Percentiles rank a stretch among this genome's conserved stretches.
Evolutionary conservation across 2,797 vertebrate genomes (phyloP).

Genomic region (Cygnus olor): DNA sequence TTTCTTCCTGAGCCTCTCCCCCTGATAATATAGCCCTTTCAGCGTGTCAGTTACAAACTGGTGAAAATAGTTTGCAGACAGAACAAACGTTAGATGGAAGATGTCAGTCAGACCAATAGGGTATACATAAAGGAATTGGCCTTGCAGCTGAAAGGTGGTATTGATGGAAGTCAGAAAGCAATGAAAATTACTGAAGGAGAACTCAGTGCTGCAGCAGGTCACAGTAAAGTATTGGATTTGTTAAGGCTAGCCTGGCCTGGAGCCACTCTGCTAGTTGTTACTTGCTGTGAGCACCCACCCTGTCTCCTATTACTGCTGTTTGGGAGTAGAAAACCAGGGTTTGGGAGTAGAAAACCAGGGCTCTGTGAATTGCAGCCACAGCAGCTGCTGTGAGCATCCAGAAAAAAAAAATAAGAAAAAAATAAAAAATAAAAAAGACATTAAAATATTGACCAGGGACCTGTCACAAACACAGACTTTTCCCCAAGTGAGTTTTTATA

Average conservation of each 20-base stretch:
- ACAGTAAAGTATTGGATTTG: slow-evolving; percentile 13
- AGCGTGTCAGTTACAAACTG: background rate
- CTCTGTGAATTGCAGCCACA: background rate
- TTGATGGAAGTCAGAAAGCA: slow-evolving; percentile 14
- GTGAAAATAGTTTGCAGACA: background rate
- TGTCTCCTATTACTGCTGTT: background rate
- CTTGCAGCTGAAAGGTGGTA: background rate
- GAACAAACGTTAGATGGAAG: background rate
- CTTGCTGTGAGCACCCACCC: slow-evolving; percentile 16
- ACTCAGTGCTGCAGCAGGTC: background rate
- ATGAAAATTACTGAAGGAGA: slow-evolving; percentile 46
- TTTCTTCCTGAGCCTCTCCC: background rate
- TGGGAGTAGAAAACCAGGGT: background rate
- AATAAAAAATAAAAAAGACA: background rate
- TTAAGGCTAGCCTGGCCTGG: slow-evolving; percentile 33
- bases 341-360: background rate
- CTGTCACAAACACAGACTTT: background rate
- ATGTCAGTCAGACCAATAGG: background rate
- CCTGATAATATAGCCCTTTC: background rate
- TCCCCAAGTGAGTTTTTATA: background rate
- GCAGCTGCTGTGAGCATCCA: slow-evolving; percentile 14
- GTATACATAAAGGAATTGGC: background rate
- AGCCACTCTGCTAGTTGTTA: slow-evolving; percentile 28
- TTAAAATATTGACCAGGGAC: background rate
- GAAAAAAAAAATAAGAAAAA: background rate